A percentile compares a stretch with the other conserved stretches of the same genome.
Evolutionary conservation across 2,113 vertebrate species (phyloP).

Genomic region (Tretioscincus oriximinensis): DNA sequence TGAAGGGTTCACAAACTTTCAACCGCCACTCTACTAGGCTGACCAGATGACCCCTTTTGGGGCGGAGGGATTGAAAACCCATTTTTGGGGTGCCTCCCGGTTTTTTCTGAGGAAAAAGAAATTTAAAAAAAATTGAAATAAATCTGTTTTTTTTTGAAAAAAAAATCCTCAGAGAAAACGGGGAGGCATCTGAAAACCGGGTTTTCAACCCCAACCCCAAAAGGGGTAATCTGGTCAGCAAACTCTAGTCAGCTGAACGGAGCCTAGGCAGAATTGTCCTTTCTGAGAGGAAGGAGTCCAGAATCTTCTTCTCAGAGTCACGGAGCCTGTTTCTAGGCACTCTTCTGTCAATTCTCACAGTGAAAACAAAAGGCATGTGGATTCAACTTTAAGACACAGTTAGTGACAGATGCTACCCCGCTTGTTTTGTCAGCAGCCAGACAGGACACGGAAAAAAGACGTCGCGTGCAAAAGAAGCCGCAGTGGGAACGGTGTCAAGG

Average conservation of each 20-base stretch:
- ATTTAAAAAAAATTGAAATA: no score
- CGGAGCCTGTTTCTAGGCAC: neutral
- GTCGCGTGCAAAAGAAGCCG: neutral
- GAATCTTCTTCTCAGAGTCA: fast-evolving
- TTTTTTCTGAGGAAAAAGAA: no score
- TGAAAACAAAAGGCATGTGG: neutral
- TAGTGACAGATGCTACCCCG: neutral
- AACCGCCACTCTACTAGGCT: no score
- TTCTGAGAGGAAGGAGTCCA: neutral
- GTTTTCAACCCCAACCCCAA: no score
- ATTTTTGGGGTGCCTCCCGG: no score
- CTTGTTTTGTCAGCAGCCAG: fast-evolving
- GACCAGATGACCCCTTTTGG: no score
- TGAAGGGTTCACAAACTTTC: no score
- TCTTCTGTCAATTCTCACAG: neutral
- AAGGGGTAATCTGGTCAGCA: no score
- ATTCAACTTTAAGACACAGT: neutral
- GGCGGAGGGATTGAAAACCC: no score
- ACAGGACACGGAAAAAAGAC: neutral
- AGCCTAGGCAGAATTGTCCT: neutral
- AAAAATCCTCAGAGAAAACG: no score
- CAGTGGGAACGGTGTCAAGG: slow-evolving; percentile 2
- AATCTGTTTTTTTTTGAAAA: no score
- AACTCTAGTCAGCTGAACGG: neutral
- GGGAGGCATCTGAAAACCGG: no score